Evolutionary conservation across 92 coral and sea anemone genomes (phyloP), one percentile per base, ranked within the genome.

Genomic region (Ricordea florida): DNA sequence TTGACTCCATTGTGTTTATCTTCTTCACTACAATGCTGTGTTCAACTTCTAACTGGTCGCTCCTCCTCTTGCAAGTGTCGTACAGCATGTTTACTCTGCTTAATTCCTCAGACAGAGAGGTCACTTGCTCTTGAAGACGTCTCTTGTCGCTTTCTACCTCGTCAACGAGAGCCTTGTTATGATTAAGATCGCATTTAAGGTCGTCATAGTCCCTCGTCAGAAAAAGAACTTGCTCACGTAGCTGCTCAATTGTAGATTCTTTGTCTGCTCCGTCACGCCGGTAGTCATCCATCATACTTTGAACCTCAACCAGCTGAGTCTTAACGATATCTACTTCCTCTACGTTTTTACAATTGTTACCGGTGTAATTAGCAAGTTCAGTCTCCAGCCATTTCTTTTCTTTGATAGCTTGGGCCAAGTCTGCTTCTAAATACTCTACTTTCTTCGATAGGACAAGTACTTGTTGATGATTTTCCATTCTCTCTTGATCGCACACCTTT

Each of bases 281-380:
- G 48, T 82, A 81, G 67, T 92, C 96, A 38, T 92, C 98, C 72
- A 89, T 62, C 28, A 85, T 79, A 79, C 87, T 85, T 43, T 92
- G 97, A 33, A 73, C 89, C 51, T 94, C 98, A 27, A 79, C 92
- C 20, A 94, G 73, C 44, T 94, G 97, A 45, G 89, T 88, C 83
- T 83, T 93, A 20, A 92, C 69, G 10, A 90, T 86, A 34, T 78
- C 93, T 11, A 72, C 84, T 43, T 89, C 92, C 47, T 89, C 98
- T 22, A 87, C 66, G 38, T 64, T 80, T 50, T 87, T 81, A 17
- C 93, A 90, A 5, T 78, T 68, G 48, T 74, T 81, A 11, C 89
- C 90, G 20, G 90, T 79, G 42, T 82, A 65, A 46, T 87, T 86
- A 0, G 55, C 79, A 42, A 88, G 59, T 15, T 82, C 93, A 16